A percentile compares a stretch with the other conserved stretches of the same genome.
Conservation (phyloP, 2,113 vertebrate species). For the Leptobrachium leishanense region DNA sequence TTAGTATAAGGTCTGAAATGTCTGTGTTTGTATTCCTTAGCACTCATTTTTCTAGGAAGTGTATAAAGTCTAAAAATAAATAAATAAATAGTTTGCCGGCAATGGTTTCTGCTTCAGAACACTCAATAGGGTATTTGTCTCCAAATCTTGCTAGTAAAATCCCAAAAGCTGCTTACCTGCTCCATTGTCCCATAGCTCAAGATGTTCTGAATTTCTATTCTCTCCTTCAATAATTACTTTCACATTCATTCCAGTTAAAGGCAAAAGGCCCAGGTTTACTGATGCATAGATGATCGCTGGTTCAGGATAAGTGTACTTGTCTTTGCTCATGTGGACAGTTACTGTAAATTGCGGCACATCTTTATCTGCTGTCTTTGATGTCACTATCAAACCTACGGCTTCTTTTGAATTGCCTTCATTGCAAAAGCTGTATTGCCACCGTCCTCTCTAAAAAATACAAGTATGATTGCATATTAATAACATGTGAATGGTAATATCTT, state of each 20-base stretch:
- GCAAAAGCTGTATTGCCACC: constrained; percentile 62
- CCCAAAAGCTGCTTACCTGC: constrained; percentile 57
- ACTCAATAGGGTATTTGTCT: too few species aligned
- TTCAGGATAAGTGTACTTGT: constrained; percentile 52
- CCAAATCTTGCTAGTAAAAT: too few species aligned
- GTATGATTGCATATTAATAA: too few species aligned
- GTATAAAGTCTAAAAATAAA: too few species aligned
- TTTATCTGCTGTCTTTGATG: constrained; percentile 54
- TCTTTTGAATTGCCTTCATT: constrained; percentile 53
- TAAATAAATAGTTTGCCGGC: too few species aligned
- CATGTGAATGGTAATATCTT: too few species aligned
- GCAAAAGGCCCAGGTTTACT: constrained; percentile 59
- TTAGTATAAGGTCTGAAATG: too few species aligned
- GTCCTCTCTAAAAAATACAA: constrained; percentile 55
- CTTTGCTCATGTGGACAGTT: constrained; percentile 57
- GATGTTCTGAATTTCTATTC: constrained; percentile 13
- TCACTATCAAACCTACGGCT: constrained; percentile 59
- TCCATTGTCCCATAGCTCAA: constrained; percentile 66
- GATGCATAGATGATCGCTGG: constrained; percentile 62
- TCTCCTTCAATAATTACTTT: constrained; percentile 60
- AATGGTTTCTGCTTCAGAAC: too few species aligned
- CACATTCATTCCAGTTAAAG: constrained; percentile 62
- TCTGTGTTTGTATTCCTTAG: too few species aligned
- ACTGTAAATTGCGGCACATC: constrained; percentile 54
- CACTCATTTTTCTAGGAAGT: too few species aligned